A percentile compares a stretch with the other conserved stretches of the same genome.
Conservation (phyloP, 2,113 vertebrate species). For the Muntiacus muntjak region DNA sequence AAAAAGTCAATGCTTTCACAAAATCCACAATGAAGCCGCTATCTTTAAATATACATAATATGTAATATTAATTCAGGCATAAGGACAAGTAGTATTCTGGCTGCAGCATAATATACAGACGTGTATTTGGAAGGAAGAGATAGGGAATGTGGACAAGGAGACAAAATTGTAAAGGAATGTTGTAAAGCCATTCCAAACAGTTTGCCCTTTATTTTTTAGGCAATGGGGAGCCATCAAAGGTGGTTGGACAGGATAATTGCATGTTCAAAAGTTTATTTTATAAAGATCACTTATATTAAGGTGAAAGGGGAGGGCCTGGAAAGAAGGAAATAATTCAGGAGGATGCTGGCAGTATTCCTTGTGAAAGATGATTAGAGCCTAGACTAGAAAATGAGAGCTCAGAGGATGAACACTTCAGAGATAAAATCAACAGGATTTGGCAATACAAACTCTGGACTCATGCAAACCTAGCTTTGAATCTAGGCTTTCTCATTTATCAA, state of each 20-base stretch:
- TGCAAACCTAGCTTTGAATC: not conserved
- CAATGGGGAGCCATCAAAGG: not conserved
- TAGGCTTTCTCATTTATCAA: not conserved
- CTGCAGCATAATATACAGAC: not conserved
- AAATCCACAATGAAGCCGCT: not conserved
- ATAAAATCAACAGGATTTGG: not conserved
- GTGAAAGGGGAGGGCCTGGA: not conserved
- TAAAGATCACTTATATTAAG: not conserved
- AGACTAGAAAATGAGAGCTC: not conserved
- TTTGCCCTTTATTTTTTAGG: not conserved
- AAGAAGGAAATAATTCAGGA: not conserved
- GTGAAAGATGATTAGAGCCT: not conserved
- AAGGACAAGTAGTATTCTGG: not conserved
- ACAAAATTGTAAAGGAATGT: not conserved
- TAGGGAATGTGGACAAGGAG: not conserved
- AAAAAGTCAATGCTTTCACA: not conserved
- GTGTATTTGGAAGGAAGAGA: not conserved
- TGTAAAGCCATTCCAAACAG: not conserved
- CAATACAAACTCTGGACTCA: not conserved
- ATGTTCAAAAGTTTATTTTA: not conserved
- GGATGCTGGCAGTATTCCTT: not conserved
- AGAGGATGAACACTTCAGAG: not conserved
- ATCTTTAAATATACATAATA: not conserved
- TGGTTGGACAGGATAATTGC: not conserved
- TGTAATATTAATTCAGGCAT: not conserved